Evolutionary conservation across 2,888 invertebrate species (phyloP).

Genomic region (Capitulum mitella): DNA sequence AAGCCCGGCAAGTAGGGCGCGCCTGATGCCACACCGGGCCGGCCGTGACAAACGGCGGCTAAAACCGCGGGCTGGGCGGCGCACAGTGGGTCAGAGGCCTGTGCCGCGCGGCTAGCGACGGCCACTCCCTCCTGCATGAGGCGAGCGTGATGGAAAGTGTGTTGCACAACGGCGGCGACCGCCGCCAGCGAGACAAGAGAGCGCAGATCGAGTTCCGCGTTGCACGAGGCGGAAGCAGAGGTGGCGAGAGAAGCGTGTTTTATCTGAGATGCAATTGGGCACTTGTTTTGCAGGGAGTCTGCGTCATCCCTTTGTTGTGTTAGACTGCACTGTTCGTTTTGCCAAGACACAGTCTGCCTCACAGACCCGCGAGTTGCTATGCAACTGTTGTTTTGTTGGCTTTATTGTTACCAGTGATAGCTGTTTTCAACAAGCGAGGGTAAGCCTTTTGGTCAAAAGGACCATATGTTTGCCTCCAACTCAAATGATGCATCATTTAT

Average conservation of each 20-base stretch:
- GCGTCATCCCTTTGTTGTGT: too few relatives aligned
- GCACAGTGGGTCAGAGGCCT: background rate
- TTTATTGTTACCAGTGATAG: too few relatives aligned
- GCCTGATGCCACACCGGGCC: background rate
- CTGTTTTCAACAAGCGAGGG: too few relatives aligned
- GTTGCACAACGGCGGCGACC: background rate
- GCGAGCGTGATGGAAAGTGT: background rate
- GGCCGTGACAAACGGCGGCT: background rate
- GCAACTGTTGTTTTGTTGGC: too few relatives aligned
- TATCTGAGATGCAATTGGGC: background rate
- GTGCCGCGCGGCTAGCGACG: background rate
- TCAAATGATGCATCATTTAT: too few relatives aligned
- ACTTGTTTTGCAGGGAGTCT: background rate
- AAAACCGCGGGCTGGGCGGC: background rate
- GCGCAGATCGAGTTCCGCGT: background rate
- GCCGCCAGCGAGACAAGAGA: background rate
- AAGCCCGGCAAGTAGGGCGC: background rate
- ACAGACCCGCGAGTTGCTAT: too few relatives aligned
- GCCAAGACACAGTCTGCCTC: too few relatives aligned
- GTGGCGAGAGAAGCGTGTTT: background rate
- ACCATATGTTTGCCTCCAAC: too few relatives aligned
- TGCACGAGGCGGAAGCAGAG: background rate
- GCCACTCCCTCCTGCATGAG: background rate
- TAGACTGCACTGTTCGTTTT: too few relatives aligned
- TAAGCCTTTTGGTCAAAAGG: too few relatives aligned